A percentile compares a stretch with the other conserved stretches of the same genome.
These are phyloP conservation scores for Baryphthengus martii DNA, from an alignment of 2,113 vertebrate species.

Conservation along the genomic window DNA sequence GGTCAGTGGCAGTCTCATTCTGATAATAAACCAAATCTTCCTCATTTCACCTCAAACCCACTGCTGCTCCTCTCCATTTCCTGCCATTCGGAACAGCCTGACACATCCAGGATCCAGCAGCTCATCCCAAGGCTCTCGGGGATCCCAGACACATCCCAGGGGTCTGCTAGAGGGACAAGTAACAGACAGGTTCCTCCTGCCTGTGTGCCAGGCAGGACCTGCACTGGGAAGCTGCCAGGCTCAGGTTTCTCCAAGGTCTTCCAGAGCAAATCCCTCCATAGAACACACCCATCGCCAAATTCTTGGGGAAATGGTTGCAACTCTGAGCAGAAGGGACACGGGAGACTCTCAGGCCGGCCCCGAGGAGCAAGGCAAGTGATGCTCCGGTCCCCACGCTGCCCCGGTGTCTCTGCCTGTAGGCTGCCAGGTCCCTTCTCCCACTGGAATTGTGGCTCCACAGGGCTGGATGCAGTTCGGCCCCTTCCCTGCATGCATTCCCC, in stretches of 20 bases:
- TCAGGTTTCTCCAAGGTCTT: constrained; percentile 35
- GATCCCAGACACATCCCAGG: fast-evolving
- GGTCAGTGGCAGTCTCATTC: fast-evolving
- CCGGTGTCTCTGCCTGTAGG: fast-evolving
- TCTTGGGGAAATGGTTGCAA: constrained; percentile 20
- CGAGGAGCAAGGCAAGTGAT: neutral
- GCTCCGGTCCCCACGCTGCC: too few species aligned
- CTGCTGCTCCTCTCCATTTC: neutral
- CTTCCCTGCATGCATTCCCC: neutral
- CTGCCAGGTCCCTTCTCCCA: neutral
- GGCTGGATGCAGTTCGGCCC: neutral
- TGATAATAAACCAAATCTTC: neutral
- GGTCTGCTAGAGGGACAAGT: neutral
- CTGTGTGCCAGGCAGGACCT: neutral
- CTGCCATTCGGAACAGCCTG: neutral
- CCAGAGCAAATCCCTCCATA: neutral
- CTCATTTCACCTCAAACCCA: neutral
- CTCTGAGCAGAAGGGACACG: neutral
- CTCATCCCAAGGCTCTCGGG: fast-evolving
- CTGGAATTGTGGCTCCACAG: neutral
- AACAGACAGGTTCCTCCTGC: neutral
- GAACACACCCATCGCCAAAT: constrained; percentile 34
- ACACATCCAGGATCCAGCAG: fast-evolving
- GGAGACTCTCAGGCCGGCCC: neutral
- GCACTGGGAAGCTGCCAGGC: neutral